Evolutionary conservation across 64 coral and sea anemone species (phyloP), one percentile per base, ranked within the genome.

Genomic region (Acropora yongei): DNA sequence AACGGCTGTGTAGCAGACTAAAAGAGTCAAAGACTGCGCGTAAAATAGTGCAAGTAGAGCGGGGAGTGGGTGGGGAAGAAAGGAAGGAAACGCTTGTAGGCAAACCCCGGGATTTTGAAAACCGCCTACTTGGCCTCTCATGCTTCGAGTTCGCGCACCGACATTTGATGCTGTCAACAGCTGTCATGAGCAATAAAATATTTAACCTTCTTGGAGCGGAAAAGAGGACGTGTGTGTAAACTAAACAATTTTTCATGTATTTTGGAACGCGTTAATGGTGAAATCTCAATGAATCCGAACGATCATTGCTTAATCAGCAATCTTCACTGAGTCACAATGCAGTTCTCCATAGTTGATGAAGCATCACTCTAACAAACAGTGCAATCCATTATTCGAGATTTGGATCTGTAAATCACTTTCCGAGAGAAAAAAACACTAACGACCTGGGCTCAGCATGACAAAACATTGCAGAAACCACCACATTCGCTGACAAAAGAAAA

Each of bases 351-450:
- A 2, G 51, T 9, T 55, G 51, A 55, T 88, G 67, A 1, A 3
- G 19, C 19, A 18, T 74, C 72, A 71, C 58, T 12, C 51, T 55
- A 55, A 71, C 67, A 71, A 71, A 71, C 67, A 71, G 12, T 71
- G 67, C 67, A 71, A 71, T 71, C 67, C 67, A 71, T 71, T 71
- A 71, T 71, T 71, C 67, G 67, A 71, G 17, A 71, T 71, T 71
- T 71, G 67, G 67, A 71, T 71, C 67, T 71, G 67, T 71, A 71
- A 71, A 6, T 71, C 67, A 18, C 67, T 71, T 71, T 71, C 67
- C 67, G 67, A 71, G 67, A 5, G 67, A 71, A 71, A 71, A 71
- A 71, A 71, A 71, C 67, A 55, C 51, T 55, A 55, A 55, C 51
- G 51, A 55, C 51, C 51, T 55, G 51, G 51, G 51, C 51, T 55